phyloP scores from a whole-genome alignment of 2,888 invertebrate genomes.

The Hemistola chrysoprasaria region DNA sequence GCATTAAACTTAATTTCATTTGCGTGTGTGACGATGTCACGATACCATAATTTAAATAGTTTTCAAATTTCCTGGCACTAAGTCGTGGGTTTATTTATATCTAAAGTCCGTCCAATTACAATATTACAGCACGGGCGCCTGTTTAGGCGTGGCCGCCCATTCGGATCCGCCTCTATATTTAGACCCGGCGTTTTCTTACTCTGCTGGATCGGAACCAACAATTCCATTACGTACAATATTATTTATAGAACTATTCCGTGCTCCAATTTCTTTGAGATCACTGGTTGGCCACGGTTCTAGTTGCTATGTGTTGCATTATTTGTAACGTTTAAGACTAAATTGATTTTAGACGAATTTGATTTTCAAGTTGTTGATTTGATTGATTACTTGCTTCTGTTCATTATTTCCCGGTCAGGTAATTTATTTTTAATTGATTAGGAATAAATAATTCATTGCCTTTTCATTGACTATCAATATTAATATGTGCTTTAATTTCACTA shows the following conservation, averaged over 20 bases:
- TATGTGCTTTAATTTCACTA: too few species aligned
- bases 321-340: background rate
- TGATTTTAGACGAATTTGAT: too few species aligned
- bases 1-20: too few species aligned
- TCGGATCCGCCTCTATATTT: slow-evolving; percentile 57
- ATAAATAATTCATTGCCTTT: too few species aligned
- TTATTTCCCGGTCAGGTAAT: too few species aligned
- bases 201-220: slow-evolving; percentile 27
- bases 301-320: slow-evolving; percentile 10
- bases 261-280: slow-evolving; percentile 38
- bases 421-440: too few species aligned
- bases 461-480: too few species aligned
- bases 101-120: slow-evolving; percentile 30
- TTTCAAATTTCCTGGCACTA: background rate
- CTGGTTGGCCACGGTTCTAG: slow-evolving; percentile 24
- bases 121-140: slow-evolving; percentile 42
- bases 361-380: too few species aligned
- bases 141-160: slow-evolving; percentile 48
- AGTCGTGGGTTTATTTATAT: slow-evolving; percentile 21
- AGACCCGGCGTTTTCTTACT: slow-evolving; percentile 47
- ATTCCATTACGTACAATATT: slow-evolving; percentile 53
- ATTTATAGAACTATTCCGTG: slow-evolving; percentile 49
- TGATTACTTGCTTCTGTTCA: too few species aligned
- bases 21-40: too few species aligned
- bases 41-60: too few species aligned